A percentile compares a stretch with the other conserved stretches of the same genome.
phyloP scores from a whole-genome alignment of 2,888 invertebrate genomes.

The Pterobdella sp. region DNA sequence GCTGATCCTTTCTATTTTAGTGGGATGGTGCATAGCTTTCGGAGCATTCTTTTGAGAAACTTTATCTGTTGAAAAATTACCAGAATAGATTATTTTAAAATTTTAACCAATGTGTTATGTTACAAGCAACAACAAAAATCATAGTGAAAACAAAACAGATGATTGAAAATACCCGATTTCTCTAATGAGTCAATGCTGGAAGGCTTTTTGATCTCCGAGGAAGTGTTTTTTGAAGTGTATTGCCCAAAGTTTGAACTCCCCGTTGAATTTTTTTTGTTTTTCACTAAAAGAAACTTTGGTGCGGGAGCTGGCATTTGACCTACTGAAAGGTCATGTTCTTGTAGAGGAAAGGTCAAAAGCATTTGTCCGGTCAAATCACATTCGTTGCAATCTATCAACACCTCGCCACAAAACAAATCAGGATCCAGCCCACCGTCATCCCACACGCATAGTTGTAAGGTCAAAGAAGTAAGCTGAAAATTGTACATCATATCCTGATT shows the following conservation, averaged over 20 bases:
- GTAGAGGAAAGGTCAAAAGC: conserved; percentile 66
- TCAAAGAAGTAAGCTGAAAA: conserved; percentile 41
- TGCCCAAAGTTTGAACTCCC: not conserved
- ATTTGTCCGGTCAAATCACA: conserved; percentile 14
- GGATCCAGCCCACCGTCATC: conserved; percentile 75
- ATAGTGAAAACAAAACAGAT: no score
- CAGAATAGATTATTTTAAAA: no score
- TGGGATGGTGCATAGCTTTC: not conserved
- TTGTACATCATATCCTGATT: not conserved
- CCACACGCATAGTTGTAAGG: conserved; percentile 79
- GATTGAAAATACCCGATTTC: no score
- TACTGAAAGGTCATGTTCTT: conserved; percentile 48
- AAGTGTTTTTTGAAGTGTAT: no score
- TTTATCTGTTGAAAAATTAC: not conserved
- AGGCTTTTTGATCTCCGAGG: not conserved
- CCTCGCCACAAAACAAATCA: conserved; percentile 55
- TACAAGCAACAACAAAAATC: no score
- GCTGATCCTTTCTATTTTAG: conserved; percentile 18
- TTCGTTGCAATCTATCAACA: conserved; percentile 57
- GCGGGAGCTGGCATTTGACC: conserved; percentile 42
- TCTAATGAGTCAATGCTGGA: not conserved
- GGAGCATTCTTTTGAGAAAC: not conserved
- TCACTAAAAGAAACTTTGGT: conserved; percentile 30
- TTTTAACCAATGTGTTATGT: no score
- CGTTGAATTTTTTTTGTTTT: conserved; percentile 8